Evolutionary conservation across 2,888 invertebrate species (phyloP), one percentile per base, ranked within the genome.

Genomic region (Mesochorus sp.): DNA sequence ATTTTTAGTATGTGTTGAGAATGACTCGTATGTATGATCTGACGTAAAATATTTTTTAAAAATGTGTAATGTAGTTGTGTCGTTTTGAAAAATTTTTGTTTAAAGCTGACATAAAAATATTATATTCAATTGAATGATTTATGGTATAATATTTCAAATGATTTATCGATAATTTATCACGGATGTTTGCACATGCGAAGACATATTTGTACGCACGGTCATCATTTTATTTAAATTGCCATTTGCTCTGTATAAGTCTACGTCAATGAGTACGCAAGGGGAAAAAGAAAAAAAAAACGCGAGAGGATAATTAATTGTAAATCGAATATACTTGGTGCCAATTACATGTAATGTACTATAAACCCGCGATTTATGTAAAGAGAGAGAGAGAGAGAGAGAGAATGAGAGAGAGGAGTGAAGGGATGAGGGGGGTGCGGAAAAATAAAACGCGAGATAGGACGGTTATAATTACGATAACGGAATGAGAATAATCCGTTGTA

Each of bases 281-380:
- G 55, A 59, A 51, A 55, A 42, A 66, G 31, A 8, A 57, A 71
- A 31, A 14, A 1, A 64, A 37, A 5, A 44, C 61, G 39, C 31
- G 66, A 74, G 70, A 49, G 61, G 55, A 67, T 73, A 37, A 79
- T 79, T 68, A 81, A 49, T 49, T 80, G 79, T 80, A 77, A 80
- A 80, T 77, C 71, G 79, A 82, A 82, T 53, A 80, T 80, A 82
- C 83, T 81, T 81, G 82, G 83, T 83, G 83, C 83, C 83, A 83
- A 83, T 81, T 83, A 82, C 71, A 59, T 80, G 72, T 81, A 82
- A 77, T 80, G 79, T 81, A 79, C 62, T 62, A 73, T 59, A 51
- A n/a, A n/a, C n/a, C n/a, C n/a, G n/a, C n/a, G n/a, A n/a, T n/a
- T n/a, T n/a, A n/a, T n/a, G n/a, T n/a, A n/a, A n/a, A n/a, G n/a